phyloP scores from a whole-genome alignment of 2,797 vertebrate genomes.

The Chaetodon trifasciatus region DNA sequence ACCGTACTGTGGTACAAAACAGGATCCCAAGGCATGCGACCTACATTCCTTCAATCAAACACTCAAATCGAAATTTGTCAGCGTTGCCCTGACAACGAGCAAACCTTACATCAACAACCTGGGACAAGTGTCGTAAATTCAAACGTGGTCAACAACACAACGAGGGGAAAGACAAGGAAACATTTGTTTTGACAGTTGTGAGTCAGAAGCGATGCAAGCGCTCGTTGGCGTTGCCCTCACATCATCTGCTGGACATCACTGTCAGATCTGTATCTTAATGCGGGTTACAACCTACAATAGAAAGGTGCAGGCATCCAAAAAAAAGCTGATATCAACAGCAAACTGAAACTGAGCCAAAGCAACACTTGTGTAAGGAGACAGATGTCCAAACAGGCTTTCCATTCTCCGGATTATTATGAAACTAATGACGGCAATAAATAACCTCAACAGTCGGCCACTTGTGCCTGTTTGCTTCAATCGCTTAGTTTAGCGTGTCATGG shows the following conservation, averaged over 20 bases:
- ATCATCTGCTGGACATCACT: conserved; percentile 1
- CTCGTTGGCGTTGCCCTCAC: neutral
- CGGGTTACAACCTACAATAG: neutral
- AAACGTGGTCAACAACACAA: neutral
- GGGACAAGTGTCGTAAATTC: neutral
- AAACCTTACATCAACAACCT: conserved; percentile 10
- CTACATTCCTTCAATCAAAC: conserved; percentile 44
- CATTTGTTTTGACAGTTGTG: neutral
- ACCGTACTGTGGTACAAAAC: conserved; percentile 17
- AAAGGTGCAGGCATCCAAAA: conserved; percentile 16
- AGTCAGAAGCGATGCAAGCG: conserved; percentile 3
- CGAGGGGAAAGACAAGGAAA: neutral
- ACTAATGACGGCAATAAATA: no score
- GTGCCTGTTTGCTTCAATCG: neutral
- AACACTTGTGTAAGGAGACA: neutral
- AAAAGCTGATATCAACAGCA: conserved; percentile 1
- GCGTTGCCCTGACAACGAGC: neutral
- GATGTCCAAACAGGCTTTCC: neutral
- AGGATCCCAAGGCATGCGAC: conserved; percentile 36
- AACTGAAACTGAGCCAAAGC: neutral
- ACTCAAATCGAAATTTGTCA: conserved; percentile 26
- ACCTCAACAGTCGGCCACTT: neutral
- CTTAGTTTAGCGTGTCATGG: neutral
- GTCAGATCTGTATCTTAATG: conserved; percentile 31
- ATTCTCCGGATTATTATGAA: neutral